Evolutionary conservation across 2,888 invertebrate genomes (phyloP).

Genomic region (Lasioglossum morio): DNA sequence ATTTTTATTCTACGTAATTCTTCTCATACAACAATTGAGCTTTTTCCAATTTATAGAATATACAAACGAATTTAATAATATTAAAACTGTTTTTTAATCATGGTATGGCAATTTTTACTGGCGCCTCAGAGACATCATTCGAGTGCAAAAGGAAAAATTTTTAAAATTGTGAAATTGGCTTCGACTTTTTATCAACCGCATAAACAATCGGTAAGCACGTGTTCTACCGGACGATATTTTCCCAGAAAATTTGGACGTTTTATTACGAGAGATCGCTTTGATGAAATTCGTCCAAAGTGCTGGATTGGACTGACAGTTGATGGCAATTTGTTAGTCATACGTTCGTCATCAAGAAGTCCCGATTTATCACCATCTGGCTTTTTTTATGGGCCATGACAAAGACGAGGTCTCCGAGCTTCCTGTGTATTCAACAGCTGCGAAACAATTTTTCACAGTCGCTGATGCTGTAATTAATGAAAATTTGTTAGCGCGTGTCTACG

Average conservation of each 20-base stretch:
- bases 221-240: too few species aligned
- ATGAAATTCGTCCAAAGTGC: not conserved
- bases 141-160: too few species aligned
- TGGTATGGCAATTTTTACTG: too few species aligned
- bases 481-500: not conserved
- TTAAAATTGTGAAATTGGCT: too few species aligned
- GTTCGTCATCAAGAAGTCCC: not conserved
- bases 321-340: constrained; percentile 1
- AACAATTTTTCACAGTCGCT: constrained; percentile 10
- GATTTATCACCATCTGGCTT: not conserved
- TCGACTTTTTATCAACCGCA: too few species aligned
- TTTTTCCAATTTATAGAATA: too few species aligned
- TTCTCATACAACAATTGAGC: too few species aligned
- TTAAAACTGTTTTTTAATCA: too few species aligned
- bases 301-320: not conserved
- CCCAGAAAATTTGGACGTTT: not conserved
- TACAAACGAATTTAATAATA: too few species aligned
- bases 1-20: too few species aligned
- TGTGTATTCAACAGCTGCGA: not conserved
- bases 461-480: constrained; percentile 1
- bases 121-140: too few species aligned
- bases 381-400: not conserved
- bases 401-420: not conserved
- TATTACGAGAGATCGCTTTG: not conserved
- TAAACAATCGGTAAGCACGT: too few species aligned